These are phyloP conservation scores for Salvator merianae DNA, from an alignment of 2,113 vertebrate species.

Conservation along the genomic window DNA sequence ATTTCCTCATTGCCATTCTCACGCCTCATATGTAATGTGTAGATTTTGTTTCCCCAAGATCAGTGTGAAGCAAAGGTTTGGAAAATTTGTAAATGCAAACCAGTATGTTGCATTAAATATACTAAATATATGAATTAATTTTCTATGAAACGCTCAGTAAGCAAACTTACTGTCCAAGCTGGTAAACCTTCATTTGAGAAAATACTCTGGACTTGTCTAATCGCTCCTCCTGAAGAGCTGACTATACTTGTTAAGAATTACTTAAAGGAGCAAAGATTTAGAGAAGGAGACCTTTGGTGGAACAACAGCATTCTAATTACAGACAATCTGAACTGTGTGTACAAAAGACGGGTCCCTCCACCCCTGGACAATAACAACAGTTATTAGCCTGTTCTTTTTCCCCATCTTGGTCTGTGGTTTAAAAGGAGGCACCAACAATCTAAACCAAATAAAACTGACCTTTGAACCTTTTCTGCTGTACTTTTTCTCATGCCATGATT, in stretches of 20 bases:
- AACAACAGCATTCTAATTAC: constrained; percentile 85
- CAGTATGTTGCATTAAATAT: background rate
- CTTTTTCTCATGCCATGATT: constrained; percentile 92
- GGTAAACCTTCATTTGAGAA: constrained; percentile 48
- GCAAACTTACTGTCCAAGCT: constrained; percentile 42
- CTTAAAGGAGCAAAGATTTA: constrained; percentile 61
- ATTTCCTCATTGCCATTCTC: background rate
- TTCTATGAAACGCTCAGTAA: background rate
- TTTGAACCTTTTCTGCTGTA: constrained; percentile 95
- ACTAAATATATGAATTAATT: background rate
- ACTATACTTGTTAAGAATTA: constrained; percentile 66
- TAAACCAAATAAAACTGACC: constrained; percentile 94
- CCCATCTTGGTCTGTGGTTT: constrained; percentile 72
- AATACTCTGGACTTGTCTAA: constrained; percentile 61
- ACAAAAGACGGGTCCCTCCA: constrained; percentile 78
- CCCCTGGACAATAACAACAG: constrained; percentile 80
- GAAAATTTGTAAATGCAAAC: constrained; percentile 5
- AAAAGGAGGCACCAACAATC: constrained; percentile 90
- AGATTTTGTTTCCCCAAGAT: background rate
- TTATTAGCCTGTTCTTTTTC: constrained; percentile 86
- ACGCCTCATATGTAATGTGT: background rate
- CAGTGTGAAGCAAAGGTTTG: background rate
- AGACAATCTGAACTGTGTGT: constrained; percentile 77
- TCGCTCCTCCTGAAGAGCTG: constrained; percentile 25
- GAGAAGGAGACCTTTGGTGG: constrained; percentile 67